These are phyloP conservation scores for Cyclophora punctaria DNA, from an alignment of 2,888 invertebrate genomes.

Conservation along the genomic window DNA sequence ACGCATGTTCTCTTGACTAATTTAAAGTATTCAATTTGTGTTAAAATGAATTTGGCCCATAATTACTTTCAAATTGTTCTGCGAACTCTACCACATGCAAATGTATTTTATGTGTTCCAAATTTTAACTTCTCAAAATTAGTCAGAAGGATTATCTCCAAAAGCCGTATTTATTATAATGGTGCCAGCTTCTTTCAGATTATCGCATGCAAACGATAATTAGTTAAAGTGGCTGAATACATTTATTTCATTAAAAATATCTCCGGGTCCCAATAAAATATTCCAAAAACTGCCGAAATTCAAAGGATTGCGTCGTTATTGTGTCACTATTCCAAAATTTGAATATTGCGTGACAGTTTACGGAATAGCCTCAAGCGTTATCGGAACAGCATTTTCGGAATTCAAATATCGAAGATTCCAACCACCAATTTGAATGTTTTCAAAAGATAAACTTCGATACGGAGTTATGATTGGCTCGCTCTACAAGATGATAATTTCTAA, in stretches of 20 bases:
- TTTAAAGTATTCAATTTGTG: no score
- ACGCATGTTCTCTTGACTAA: slow-evolving; percentile 2
- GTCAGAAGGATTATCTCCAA: no score
- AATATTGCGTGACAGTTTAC: slow-evolving; percentile 40
- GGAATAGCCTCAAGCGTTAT: slow-evolving; percentile 25
- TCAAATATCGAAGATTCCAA: slow-evolving; percentile 44
- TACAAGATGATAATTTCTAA: slow-evolving; percentile 64
- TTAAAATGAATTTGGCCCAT: no score
- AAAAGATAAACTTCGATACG: slow-evolving; percentile 17
- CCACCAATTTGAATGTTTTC: slow-evolving; percentile 23
- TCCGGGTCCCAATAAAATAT: no score
- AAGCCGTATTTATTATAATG: no score
- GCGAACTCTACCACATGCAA: no score
- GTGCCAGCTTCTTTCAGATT: no score
- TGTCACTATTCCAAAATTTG: slow-evolving; percentile 17
- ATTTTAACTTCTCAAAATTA: no score
- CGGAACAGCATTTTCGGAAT: slow-evolving; percentile 26
- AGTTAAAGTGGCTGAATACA: no score
- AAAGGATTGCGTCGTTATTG: slow-evolving; percentile 1
- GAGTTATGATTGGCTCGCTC: slow-evolving; percentile 19
- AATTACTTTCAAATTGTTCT: no score
- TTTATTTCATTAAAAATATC: slow-evolving; percentile 1
- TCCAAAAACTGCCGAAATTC: no score
- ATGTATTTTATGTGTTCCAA: not conserved
- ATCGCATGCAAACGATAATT: no score